Evolutionary conservation across 53 echinoderm and acorn worm genomes (phyloP).

Genomic region (Arbacia lixula): DNA sequence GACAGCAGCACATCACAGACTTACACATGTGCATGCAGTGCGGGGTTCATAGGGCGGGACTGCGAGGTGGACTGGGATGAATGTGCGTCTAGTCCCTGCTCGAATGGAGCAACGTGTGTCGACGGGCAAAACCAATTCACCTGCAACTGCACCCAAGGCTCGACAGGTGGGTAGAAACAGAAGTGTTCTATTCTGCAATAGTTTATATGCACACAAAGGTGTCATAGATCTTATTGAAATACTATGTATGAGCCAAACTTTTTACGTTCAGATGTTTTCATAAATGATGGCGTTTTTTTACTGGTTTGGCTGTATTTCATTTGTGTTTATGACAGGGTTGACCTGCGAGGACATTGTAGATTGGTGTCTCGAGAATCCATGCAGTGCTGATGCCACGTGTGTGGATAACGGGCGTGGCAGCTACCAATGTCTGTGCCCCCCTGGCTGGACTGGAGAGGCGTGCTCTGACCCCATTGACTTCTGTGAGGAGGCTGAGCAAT

Average conservation of each 20-base stretch:
- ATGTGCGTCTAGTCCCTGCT: slow-evolving; percentile 39
- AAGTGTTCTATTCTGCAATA: too few relatives aligned
- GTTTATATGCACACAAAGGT: too few relatives aligned
- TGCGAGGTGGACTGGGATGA: slow-evolving; percentile 56
- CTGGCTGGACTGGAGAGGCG: slow-evolving; percentile 35
- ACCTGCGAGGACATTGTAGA: slow-evolving; percentile 25
- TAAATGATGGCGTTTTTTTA: too few relatives aligned
- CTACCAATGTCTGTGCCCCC: slow-evolving; percentile 25
- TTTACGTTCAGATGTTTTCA: too few relatives aligned
- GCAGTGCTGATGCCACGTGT: slow-evolving; percentile 15
- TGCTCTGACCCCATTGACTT: slow-evolving; percentile 27
- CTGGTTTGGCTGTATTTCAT: too few relatives aligned
- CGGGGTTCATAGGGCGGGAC: slow-evolving; percentile 55
- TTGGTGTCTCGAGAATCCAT: slow-evolving; percentile 2
- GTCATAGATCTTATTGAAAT: too few relatives aligned
- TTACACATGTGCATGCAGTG: slow-evolving; percentile 16
- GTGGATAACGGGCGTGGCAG: background rate
- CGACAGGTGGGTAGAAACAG: slow-evolving; percentile 20
- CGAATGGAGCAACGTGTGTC: slow-evolving; percentile 32
- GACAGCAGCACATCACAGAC: background rate
- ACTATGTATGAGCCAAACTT: too few relatives aligned
- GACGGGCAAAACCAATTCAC: background rate
- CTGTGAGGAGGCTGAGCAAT: slow-evolving; percentile 22
- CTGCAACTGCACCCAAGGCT: background rate
- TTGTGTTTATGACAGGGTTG: background rate